Conservation (phyloP, 2,797 vertebrate species). For the Pitangus sulphuratus region DNA sequence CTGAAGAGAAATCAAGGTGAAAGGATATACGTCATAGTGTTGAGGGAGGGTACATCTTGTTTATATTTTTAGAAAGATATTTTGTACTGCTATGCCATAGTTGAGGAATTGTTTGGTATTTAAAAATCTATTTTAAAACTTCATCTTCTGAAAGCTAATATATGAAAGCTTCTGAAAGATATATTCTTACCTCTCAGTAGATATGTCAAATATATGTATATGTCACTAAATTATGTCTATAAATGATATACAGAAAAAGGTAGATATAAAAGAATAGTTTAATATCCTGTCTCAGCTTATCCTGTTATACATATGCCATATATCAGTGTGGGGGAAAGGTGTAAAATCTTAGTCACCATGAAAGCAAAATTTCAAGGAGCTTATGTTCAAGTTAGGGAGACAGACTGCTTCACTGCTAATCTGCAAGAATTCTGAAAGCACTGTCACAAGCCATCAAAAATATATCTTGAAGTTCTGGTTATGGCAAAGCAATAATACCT, state of each 20-base stretch:
- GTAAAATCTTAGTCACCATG: constrained; percentile 8
- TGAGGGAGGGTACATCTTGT: neutral
- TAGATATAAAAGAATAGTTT: neutral
- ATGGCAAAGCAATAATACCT: neutral
- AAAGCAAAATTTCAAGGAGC: neutral
- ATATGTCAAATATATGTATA: neutral
- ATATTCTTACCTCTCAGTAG: neutral
- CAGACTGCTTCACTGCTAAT: neutral
- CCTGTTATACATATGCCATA: neutral
- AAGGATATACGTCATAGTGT: neutral
- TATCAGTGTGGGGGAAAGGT: neutral
- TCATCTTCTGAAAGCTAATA: neutral
- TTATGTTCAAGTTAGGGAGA: neutral
- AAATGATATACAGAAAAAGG: neutral
- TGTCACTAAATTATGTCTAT: neutral
- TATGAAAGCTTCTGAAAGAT: neutral
- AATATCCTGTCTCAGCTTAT: neutral
- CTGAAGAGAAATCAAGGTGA: neutral
- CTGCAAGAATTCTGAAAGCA: neutral
- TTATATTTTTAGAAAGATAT: neutral
- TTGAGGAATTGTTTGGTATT: neutral
- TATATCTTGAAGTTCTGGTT: neutral
- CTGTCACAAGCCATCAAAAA: neutral
- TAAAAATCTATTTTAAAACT: neutral
- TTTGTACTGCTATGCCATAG: neutral